Conservation (phyloP, 1,140 invertebrate species). For the Drosophila nikananu region DNA sequence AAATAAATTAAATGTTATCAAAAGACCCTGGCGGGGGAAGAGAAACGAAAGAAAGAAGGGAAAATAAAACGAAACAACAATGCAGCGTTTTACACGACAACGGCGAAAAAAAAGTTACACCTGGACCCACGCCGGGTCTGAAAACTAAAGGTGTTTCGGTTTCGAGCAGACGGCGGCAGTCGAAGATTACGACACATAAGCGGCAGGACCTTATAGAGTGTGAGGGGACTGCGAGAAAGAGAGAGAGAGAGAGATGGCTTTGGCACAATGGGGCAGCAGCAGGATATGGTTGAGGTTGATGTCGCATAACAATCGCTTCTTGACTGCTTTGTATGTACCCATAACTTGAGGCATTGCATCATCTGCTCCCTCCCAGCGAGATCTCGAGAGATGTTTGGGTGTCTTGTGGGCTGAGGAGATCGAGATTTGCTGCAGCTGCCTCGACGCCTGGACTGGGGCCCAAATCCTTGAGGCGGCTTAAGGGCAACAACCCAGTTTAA, state of each 20-base stretch:
- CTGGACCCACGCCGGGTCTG: slow-evolving; percentile 68
- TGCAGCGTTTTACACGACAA: slow-evolving; percentile 44
- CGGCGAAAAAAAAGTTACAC: slow-evolving; percentile 69
- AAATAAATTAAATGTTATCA: slow-evolving; percentile 61
- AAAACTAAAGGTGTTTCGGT: slow-evolving; percentile 74
- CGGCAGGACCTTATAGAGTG: slow-evolving; percentile 53
- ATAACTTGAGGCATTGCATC: slow-evolving; percentile 62
- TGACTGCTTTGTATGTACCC: slow-evolving; percentile 40
- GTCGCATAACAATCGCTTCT: slow-evolving; percentile 58
- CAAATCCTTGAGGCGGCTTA: slow-evolving; percentile 49
- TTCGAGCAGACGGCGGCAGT: slow-evolving; percentile 54
- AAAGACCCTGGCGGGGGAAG: slow-evolving; percentile 37
- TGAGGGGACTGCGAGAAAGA: neutral
- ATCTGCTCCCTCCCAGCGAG: slow-evolving; percentile 58
- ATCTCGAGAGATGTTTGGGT: slow-evolving; percentile 65
- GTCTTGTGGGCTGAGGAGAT: slow-evolving; percentile 47
- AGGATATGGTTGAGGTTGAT: slow-evolving; percentile 51
- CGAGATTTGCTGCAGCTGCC: slow-evolving; percentile 39
- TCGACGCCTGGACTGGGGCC: slow-evolving; percentile 17
- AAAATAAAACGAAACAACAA: slow-evolving; percentile 60
- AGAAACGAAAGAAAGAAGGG: slow-evolving; percentile 10
- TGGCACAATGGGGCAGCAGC: slow-evolving; percentile 42
- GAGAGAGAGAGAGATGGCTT: neutral
- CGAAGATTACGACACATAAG: slow-evolving; percentile 75
- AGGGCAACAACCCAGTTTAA: slow-evolving; percentile 67